Evolutionary conservation across 2,797 vertebrate species (phyloP).

Genomic region (Gastrophryne carolinensis): DNA sequence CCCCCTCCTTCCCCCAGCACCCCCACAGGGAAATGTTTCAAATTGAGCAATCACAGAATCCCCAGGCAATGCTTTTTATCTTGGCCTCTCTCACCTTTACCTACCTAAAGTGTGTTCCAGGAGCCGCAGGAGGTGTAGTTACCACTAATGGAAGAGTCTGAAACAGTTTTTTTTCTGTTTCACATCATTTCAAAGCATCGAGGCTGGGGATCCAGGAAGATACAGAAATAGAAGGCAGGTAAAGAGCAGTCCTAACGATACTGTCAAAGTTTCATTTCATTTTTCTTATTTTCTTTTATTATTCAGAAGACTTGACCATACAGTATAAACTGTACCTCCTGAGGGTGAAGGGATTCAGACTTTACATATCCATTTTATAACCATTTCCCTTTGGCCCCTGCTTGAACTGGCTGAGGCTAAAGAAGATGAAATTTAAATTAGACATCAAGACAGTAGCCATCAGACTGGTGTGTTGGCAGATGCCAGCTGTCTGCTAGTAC

Average conservation of each 20-base stretch:
- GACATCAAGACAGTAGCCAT: too few relatives aligned
- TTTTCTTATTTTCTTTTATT: too few relatives aligned
- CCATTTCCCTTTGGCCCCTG: too few relatives aligned
- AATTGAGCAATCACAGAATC: conserved; percentile 52
- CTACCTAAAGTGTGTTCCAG: conserved; percentile 51
- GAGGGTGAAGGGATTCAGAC: too few relatives aligned
- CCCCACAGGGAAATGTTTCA: conserved; percentile 49
- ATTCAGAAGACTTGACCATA: too few relatives aligned
- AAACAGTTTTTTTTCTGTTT: conserved; percentile 28
- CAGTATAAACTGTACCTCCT: too few relatives aligned
- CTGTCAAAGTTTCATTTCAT: too few relatives aligned
- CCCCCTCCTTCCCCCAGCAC: background rate
- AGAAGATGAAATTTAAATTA: too few relatives aligned
- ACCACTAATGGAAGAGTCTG: conserved; percentile 52
- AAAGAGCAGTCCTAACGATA: background rate
- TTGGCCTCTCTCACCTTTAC: conserved; percentile 51
- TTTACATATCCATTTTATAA: too few relatives aligned
- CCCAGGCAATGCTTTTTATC: conserved; percentile 53
- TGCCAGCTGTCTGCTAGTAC: too few relatives aligned
- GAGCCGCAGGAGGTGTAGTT: conserved; percentile 47
- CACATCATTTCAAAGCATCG: conserved; percentile 44
- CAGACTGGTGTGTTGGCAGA: too few relatives aligned
- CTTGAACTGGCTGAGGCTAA: too few relatives aligned
- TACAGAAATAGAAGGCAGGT: background rate
- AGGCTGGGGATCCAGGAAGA: background rate